Conservation (phyloP, 2,888 invertebrate species). For the Hybos culiciformis region DNA sequence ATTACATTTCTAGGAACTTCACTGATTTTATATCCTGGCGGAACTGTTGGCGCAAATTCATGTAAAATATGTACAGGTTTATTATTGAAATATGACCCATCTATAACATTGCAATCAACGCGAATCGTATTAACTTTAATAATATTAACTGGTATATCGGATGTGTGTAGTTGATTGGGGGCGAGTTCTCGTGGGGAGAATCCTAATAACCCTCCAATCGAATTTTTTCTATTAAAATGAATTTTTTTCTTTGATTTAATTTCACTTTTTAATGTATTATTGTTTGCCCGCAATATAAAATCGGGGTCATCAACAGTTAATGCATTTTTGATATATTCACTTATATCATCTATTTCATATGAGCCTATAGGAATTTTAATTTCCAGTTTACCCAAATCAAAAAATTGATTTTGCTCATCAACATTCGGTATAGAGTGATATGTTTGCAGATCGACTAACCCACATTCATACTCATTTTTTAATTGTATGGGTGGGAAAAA, state of each 20-base stretch:
- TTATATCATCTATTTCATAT: conserved; percentile 24
- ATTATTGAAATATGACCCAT: conserved; percentile 11
- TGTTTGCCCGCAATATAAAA: conserved; percentile 5
- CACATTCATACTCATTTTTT: conserved; percentile 19
- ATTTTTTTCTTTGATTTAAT: conserved; percentile 4
- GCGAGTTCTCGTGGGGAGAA: conserved; percentile 3
- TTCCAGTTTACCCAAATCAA: conserved; percentile 17
- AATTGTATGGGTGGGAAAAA: conserved; percentile 12
- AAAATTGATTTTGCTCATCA: conserved; percentile 23
- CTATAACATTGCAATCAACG: conserved; percentile 9
- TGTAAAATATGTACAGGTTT: conserved; percentile 22
- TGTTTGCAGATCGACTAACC: conserved; percentile 21
- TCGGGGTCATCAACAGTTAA: not conserved
- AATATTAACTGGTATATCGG: conserved; percentile 22
- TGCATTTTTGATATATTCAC: conserved; percentile 5
- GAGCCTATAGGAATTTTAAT: conserved; percentile 21
- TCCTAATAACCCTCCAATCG: conserved; percentile 7
- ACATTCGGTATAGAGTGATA: conserved; percentile 22
- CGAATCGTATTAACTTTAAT: conserved; percentile 15
- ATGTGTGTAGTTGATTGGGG: conserved; percentile 15
- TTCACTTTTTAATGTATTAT: conserved; percentile 7
- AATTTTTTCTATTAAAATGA: conserved; percentile 5
- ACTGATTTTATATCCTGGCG: conserved; percentile 24
- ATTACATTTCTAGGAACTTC: conserved; percentile 22
- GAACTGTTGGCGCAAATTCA: conserved; percentile 21